These are phyloP conservation scores for Bothrops jararaca DNA, from an alignment of 2,113 vertebrate genomes.

Conservation along the genomic window DNA sequence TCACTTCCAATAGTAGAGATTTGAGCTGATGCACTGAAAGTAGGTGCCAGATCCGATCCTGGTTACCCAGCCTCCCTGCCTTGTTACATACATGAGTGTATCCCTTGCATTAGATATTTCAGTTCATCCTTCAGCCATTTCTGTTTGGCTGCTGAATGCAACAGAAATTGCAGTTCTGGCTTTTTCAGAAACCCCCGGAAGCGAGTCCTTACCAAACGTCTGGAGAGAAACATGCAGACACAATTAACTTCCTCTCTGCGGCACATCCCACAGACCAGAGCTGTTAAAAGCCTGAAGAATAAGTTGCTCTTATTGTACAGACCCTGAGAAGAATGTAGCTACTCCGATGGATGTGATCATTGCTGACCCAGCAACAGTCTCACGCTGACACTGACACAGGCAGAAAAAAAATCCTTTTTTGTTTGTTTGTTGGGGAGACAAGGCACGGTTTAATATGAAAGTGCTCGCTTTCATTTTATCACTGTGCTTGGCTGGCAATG, in stretches of 20 bases:
- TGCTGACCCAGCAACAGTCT: conserved; percentile 6
- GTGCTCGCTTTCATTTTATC: not conserved
- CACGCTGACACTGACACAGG: not conserved
- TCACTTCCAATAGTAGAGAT: too few species aligned
- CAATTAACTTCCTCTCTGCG: not conserved
- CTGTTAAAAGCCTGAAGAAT: conserved; percentile 10
- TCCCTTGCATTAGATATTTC: not conserved
- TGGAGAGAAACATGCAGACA: not conserved
- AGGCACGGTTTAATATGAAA: not conserved
- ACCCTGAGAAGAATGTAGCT: not conserved
- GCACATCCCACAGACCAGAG: conserved; percentile 3
- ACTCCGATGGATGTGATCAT: not conserved
- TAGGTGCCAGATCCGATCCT: not conserved
- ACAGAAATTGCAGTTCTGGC: not conserved
- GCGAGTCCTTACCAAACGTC: not conserved
- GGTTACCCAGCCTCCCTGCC: not conserved
- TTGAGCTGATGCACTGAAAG: not conserved
- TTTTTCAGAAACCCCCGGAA: not conserved
- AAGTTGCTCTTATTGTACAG: not conserved
- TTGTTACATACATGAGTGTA: not conserved
- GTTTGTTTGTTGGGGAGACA: not conserved
- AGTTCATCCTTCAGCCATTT: not conserved
- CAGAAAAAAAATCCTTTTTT: not conserved
- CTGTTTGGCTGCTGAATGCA: not conserved
- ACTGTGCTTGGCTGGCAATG: not conserved